phyloP scores from a whole-genome alignment of 2,888 invertebrate species.

The Podotricha telesiphe region DNA sequence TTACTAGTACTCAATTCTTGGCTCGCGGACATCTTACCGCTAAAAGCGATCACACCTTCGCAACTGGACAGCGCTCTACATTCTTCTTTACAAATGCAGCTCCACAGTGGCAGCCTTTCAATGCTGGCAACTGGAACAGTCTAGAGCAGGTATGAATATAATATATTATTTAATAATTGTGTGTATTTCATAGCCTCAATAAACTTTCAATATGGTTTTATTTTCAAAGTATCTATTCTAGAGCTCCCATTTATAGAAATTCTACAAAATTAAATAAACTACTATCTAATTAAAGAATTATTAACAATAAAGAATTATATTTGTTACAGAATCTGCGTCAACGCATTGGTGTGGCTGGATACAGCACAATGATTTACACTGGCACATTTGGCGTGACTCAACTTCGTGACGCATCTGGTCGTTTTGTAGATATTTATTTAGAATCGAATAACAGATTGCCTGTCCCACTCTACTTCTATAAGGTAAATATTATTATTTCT shows the following conservation, averaged over 20 bases:
- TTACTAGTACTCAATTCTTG: constrained; percentile 71
- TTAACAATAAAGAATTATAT: not conserved
- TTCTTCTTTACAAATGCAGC: constrained; percentile 84
- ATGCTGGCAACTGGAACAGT: constrained; percentile 76
- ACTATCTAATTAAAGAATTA: no score
- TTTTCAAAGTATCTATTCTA: no score
- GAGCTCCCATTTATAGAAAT: no score
- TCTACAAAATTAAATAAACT: no score
- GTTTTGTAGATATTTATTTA: constrained; percentile 70
- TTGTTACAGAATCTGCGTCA: constrained; percentile 45
- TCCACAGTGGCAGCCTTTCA: constrained; percentile 85
- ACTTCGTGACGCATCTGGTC: constrained; percentile 71
- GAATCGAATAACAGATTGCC: constrained; percentile 67
- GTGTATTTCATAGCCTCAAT: no score
- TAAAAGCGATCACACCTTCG: constrained; percentile 81
- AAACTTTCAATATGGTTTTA: no score
- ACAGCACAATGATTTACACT: constrained; percentile 80
- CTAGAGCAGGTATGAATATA: constrained; percentile 57
- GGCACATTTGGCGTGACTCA: constrained; percentile 84
- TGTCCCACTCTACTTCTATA: constrained; percentile 72
- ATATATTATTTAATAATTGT: no score
- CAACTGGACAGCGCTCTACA: constrained; percentile 76
- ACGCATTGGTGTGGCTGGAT: constrained; percentile 60
- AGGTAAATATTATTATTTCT: no score
- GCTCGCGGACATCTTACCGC: constrained; percentile 82